A percentile compares a stretch with the other conserved stretches of the same genome.
Evolutionary conservation across 2,797 vertebrate genomes (phyloP).

Genomic region (Chelon auratus): DNA sequence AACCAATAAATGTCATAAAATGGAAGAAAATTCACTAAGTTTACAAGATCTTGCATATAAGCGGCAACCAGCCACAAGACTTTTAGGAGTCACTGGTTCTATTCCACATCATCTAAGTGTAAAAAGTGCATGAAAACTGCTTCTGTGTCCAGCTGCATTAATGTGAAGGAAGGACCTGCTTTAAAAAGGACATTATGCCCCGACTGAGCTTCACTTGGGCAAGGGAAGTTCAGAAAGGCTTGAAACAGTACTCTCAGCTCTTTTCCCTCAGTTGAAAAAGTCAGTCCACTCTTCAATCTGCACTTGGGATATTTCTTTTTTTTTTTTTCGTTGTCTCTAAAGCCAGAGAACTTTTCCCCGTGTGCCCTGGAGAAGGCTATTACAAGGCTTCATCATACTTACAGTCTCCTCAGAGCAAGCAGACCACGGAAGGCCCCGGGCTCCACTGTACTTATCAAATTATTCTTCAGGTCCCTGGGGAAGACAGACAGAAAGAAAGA

Average conservation of each 20-base stretch:
- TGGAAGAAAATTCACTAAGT: too few relatives aligned
- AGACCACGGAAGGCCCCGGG: constrained; percentile 93
- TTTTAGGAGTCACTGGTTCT: constrained; percentile 7
- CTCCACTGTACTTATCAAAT: constrained; percentile 94
- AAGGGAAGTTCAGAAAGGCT: constrained; percentile 18
- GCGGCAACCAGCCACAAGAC: too few relatives aligned
- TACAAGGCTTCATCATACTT: constrained; percentile 83
- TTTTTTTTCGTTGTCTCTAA: constrained; percentile 40
- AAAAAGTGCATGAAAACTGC: constrained; percentile 20
- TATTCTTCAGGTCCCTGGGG: constrained; percentile 93
- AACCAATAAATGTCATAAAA: too few relatives aligned
- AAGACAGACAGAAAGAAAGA: constrained; percentile 64
- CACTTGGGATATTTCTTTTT: constrained; percentile 33
- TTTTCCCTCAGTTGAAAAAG: constrained; percentile 39
- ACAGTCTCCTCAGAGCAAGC: constrained; percentile 90
- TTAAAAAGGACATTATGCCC: neutral
- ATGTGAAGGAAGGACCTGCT: neutral
- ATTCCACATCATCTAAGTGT: neutral
- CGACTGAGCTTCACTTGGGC: constrained; percentile 3
- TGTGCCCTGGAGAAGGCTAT: constrained; percentile 50
- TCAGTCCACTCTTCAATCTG: constrained; percentile 29
- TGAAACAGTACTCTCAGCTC: constrained; percentile 22
- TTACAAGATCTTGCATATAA: too few relatives aligned
- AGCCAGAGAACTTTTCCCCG: constrained; percentile 41
- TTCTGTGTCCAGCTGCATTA: constrained; percentile 10